A percentile compares a stretch with the other conserved stretches of the same genome.
Evolutionary conservation across 2,113 vertebrate species (phyloP).

Genomic region (Seriola rivoliana): DNA sequence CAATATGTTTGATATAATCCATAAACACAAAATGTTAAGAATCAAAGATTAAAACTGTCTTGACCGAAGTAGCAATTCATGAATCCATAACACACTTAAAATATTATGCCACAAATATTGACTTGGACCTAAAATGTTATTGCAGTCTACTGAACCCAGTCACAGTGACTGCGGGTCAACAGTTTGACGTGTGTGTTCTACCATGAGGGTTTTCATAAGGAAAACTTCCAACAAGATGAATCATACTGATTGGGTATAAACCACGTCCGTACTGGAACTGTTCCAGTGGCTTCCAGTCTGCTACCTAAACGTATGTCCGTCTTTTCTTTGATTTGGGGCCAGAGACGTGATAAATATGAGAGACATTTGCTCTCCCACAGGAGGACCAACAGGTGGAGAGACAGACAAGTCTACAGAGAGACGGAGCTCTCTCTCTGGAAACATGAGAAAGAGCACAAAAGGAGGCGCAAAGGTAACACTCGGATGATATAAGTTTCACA

Average conservation of each 20-base stretch:
- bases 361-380: conserved; percentile 3
- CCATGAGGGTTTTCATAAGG: neutral
- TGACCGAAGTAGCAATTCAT: neutral
- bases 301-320: neutral
- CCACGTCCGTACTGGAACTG: neutral
- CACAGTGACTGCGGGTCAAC: neutral
- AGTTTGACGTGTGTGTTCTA: neutral
- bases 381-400: conserved; percentile 27
- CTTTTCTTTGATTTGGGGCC: conserved; percentile 26
- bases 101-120: neutral
- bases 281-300: conserved; percentile 27
- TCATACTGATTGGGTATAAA: neutral
- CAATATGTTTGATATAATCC: neutral
- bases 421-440: neutral
- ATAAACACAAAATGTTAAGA: too few species aligned
- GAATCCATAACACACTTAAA: neutral
- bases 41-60: neutral
- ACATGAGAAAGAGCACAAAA: neutral
- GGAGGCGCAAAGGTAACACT: neutral
- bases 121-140: neutral
- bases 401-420: conserved; percentile 11
- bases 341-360: neutral
- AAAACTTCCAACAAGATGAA: neutral
- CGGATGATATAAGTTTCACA: neutral
- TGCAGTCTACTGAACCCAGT: neutral